These are phyloP conservation scores for Heterodera filipjevi DNA, from an alignment of 2,888 invertebrate species.

Conservation along the genomic window DNA sequence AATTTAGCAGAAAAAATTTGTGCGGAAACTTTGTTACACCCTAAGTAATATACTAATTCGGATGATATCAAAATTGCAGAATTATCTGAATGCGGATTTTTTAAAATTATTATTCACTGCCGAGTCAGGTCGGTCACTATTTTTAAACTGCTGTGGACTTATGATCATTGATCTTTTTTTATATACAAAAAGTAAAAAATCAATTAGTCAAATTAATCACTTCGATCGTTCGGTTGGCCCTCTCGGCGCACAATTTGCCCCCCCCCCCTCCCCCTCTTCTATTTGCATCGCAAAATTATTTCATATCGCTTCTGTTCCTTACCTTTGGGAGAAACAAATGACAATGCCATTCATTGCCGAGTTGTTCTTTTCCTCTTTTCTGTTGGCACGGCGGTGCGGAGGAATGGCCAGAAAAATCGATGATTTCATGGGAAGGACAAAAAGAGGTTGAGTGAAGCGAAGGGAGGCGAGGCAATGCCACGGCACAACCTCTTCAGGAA, in stretches of 20 bases:
- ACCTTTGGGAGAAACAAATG: neutral
- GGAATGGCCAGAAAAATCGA: neutral
- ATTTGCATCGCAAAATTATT: neutral
- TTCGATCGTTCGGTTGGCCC: neutral
- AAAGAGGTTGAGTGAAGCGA: neutral
- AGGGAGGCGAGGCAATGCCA: neutral
- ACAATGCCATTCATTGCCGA: neutral
- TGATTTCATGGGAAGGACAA: neutral
- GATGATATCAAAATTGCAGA: too few relatives aligned
- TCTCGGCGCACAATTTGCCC: neutral
- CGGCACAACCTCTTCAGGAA: neutral
- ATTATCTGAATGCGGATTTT: too few relatives aligned
- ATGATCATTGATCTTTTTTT: too few relatives aligned
- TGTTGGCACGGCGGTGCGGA: neutral
- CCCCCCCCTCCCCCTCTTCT: neutral
- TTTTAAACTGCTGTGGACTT: too few relatives aligned
- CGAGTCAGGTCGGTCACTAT: too few relatives aligned
- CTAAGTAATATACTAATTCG: too few relatives aligned
- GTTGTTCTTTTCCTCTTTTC: neutral
- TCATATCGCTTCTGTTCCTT: neutral
- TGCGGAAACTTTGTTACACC: too few relatives aligned
- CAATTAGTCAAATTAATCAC: too few relatives aligned
- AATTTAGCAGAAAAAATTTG: too few relatives aligned
- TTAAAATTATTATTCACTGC: too few relatives aligned
- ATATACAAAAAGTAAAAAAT: too few relatives aligned